Percentiles rank a stretch among this genome's conserved stretches.
phyloP scores from a whole-genome alignment of 2,113 vertebrate species.

The Hemiprocne comata region DNA sequence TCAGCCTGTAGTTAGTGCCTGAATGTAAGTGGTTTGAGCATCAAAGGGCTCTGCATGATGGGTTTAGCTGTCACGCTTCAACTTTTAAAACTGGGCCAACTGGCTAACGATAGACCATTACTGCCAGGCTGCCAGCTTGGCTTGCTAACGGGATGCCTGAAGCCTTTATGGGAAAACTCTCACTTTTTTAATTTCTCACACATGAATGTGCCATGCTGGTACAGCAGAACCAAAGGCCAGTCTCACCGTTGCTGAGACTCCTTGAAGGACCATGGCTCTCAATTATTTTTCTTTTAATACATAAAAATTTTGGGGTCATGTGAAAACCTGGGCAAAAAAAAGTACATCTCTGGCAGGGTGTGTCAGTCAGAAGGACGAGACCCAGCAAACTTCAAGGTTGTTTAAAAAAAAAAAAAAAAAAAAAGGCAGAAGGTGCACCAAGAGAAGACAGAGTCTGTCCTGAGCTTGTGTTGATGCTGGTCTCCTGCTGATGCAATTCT shows the following conservation, averaged over 20 bases:
- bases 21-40: background rate
- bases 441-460: background rate
- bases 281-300: background rate
- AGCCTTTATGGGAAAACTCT: background rate
- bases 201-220: background rate
- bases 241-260: background rate
- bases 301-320: background rate
- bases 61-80: background rate
- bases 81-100: background rate
- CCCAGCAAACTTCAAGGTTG: background rate
- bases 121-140: background rate
- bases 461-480: accelerated
- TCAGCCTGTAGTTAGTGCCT: background rate
- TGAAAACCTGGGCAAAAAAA: background rate
- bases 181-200: too few relatives aligned
- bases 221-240: background rate
- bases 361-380: background rate
- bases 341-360: background rate
- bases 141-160: background rate
- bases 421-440: background rate
- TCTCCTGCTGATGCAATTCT: background rate
- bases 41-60: background rate
- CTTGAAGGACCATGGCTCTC: background rate
- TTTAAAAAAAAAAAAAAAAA: background rate
- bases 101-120: accelerated